Conservation (phyloP, 2,888 invertebrate genomes). For the Oscheius sp. region DNA sequence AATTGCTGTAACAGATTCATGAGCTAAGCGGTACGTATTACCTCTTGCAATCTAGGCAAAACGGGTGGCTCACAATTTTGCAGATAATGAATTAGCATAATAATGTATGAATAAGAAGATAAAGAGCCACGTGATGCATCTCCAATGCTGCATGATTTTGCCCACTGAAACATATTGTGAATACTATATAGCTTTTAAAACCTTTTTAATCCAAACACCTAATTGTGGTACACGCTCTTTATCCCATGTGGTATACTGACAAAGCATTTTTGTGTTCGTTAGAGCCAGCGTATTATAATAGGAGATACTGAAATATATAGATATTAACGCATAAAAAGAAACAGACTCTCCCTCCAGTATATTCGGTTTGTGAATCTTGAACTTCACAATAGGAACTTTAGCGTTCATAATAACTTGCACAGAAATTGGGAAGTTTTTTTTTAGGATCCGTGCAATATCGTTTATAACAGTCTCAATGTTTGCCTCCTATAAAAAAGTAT, state of each 20-base stretch:
- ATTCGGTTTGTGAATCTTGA: slow-evolving; percentile 64
- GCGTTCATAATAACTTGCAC: slow-evolving; percentile 73
- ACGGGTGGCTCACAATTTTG: slow-evolving; percentile 77
- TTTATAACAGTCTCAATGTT: neutral
- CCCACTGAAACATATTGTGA: slow-evolving; percentile 74
- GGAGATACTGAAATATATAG: slow-evolving; percentile 74
- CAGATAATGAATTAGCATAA: slow-evolving; percentile 79
- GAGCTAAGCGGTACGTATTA: slow-evolving; percentile 52
- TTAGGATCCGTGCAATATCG: slow-evolving; percentile 5
- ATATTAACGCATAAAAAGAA: neutral
- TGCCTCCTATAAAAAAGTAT: neutral
- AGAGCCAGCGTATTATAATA: slow-evolving; percentile 78
- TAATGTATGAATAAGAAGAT: slow-evolving; percentile 79
- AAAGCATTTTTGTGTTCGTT: slow-evolving; percentile 77
- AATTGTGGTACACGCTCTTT: slow-evolving; percentile 73
- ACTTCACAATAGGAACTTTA: slow-evolving; percentile 80
- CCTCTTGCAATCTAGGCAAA: slow-evolving; percentile 79
- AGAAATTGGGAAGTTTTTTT: slow-evolving; percentile 16
- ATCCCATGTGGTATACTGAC: slow-evolving; percentile 76
- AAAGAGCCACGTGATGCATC: slow-evolving; percentile 79
- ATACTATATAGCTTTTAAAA: slow-evolving; percentile 41
- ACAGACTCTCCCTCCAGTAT: slow-evolving; percentile 77
- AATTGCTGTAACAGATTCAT: neutral
- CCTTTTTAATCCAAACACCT: slow-evolving; percentile 62
- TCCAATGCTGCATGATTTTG: slow-evolving; percentile 76